Evolutionary conservation across 2,797 vertebrate genomes (phyloP), one percentile per base, ranked within the genome.

Genomic region (Picus viridis): DNA sequence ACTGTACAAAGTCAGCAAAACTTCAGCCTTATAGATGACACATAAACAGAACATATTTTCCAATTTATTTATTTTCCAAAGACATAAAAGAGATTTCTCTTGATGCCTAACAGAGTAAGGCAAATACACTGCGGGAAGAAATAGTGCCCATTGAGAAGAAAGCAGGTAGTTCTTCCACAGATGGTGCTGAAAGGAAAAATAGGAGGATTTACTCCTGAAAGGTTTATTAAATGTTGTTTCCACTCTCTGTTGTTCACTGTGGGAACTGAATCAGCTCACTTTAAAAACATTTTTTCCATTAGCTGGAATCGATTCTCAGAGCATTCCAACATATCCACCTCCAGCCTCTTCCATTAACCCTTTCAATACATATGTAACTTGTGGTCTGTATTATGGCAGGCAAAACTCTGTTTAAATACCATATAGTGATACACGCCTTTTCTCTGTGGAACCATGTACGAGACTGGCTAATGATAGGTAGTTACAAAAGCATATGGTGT

Each of bases 221-320:
- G 79, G 91, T 94, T 96, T 95, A 96, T 86, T 95, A 88, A 94
- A 53, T 36, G 65, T 67, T 95, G 94, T 65, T 96, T 87, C 78
- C 75, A 85, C 74, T 89, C 72, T 71, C 62, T 89, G 78, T 84
- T 92, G 95, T 89, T 96, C 92, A 95, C 92, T 92, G 92, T 88
- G 92, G 92, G 92, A 96, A 97, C 10, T 10, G 95, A 90, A 89
- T 77, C 63, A 68, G 70, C 84, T 94, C 95, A 94, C 88, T 96
- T 95, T 75, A 81, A 97, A 96, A 96, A 95, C 88, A 87, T 86
- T 95, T 95, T 94, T 86, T 95, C 95, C 97, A 96, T 97, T 97
- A 97, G 96, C 65, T 82, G 49, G 71, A 90, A 98, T 96, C 4
- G 36, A 97, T 97, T 96, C 91, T 90, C 93, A 94, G 94, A 96